These are phyloP conservation scores for Scaptomyza cyrtandrae DNA, from an alignment of 2,888 invertebrate species.

Conservation along the genomic window DNA sequence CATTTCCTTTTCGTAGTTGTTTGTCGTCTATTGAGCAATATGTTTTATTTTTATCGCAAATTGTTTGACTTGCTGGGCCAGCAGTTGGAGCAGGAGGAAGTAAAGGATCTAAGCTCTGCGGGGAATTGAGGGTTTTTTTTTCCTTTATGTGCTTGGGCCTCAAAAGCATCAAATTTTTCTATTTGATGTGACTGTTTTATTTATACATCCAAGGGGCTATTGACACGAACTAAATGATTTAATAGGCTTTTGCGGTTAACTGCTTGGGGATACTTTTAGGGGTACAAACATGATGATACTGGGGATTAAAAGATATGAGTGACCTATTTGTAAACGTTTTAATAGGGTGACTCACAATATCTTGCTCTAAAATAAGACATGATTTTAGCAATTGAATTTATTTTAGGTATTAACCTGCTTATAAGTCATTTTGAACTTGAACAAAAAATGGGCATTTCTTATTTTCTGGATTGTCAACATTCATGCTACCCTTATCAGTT, in stretches of 20 bases:
- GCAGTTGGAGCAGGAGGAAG: constrained; percentile 1
- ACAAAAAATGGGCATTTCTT: too few species aligned
- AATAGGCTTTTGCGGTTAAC: not conserved
- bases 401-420: too few species aligned
- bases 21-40: constrained; percentile 68
- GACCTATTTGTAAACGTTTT: not conserved
- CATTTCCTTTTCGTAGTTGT: constrained; percentile 23
- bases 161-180: constrained; percentile 35
- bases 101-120: not conserved
- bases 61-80: constrained; percentile 59
- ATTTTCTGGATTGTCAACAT: constrained; percentile 10
- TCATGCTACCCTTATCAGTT: constrained; percentile 19
- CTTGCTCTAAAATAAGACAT: not conserved
- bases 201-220: constrained; percentile 40
- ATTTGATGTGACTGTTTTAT: constrained; percentile 50
- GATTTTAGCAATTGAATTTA: too few species aligned
- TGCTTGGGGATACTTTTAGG: not conserved
- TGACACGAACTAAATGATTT: constrained; percentile 47
- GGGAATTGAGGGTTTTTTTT: constrained; percentile 10
- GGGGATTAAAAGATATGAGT: not conserved
- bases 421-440: too few species aligned
- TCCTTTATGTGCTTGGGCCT: constrained; percentile 46
- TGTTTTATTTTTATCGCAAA: constrained; percentile 76
- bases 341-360: not conserved
- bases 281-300: not conserved